Evolutionary conservation across 2,888 invertebrate genomes (phyloP), one percentile per base, ranked within the genome.

Genomic region (Aelia acuminata): DNA sequence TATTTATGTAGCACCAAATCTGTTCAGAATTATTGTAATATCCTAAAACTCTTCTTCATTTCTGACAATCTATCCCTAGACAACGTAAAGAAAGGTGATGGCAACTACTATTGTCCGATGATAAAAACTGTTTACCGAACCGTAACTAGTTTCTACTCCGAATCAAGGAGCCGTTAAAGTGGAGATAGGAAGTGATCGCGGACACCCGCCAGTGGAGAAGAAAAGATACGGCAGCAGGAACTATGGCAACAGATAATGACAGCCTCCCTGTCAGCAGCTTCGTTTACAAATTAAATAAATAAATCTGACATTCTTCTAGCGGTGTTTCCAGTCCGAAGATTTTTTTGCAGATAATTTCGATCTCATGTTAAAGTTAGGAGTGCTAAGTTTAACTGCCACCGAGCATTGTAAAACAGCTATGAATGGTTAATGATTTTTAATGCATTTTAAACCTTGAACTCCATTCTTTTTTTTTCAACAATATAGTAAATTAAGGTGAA

Each of bases 101-200:
- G 80, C 43, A 80, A 39, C n/a, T 3, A n/a, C 80, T 43, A 80
- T 80, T 80, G 80, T 43, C 13, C 43, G 80, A 47, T 80, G 43
- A 80, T 80, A 47, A 80, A 80, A 80, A 80, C 43, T 47, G 80
- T 80, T 80, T 47, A 47, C 22, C 80, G 80, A 80, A 43, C 39
- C 80, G 80, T 47, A 80, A 47, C 80, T 80, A 70, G 63, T 31
- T 70, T 70, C 63, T 70, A 70, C 63, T 20, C 63, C 18, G 35
- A 35, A 35, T 11, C 63, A 70, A 70, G 63, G 18, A 70, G 35
- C 63, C 63, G 35, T 31, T 35, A 70, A 70, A 70, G 63, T 70
- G 63, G 63, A 70, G 7, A 35, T 70, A 70, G 63, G 35, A 70
- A 70, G 35, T 70, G 63, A 11, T 8, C 15, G 18, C 26, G 18